These are phyloP conservation scores for Coelogynopora nodosa DNA, from an alignment of 2,888 invertebrate genomes.

Conservation along the genomic window DNA sequence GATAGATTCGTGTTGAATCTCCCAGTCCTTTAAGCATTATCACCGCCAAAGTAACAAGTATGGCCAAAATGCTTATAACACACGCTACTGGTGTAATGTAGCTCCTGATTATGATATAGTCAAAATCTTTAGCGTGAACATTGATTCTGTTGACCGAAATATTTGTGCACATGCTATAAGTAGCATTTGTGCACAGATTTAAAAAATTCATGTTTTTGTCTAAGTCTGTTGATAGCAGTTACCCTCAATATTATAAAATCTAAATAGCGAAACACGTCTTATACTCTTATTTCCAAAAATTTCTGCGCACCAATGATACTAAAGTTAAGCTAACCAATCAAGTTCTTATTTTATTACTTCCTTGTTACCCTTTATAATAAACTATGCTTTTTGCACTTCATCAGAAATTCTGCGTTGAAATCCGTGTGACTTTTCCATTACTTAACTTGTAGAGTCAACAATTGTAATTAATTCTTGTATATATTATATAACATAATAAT, in stretches of 20 bases:
- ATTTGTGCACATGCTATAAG: background rate
- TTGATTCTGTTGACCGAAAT: background rate
- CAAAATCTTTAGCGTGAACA: background rate
- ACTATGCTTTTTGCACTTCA: no score
- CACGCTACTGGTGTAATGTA: constrained; percentile 33
- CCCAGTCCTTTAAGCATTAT: constrained; percentile 26
- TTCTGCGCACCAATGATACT: background rate
- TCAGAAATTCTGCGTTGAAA: no score
- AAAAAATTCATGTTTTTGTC: background rate
- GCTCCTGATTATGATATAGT: constrained; percentile 26
- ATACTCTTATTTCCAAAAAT: background rate
- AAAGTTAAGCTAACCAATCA: background rate
- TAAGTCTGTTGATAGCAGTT: background rate
- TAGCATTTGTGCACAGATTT: background rate
- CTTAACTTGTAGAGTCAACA: no score
- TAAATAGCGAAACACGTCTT: background rate
- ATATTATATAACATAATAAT: no score
- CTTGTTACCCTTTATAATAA: no score
- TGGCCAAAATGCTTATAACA: constrained; percentile 18
- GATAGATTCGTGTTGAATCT: constrained; percentile 30
- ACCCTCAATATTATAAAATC: background rate
- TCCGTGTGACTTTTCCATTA: no score
- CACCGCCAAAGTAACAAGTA: constrained; percentile 15
- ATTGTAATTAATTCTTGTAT: no score
- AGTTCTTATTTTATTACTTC: background rate